phyloP scores from a whole-genome alignment of 2,888 invertebrate species.

The Blomia tropicalis region DNA sequence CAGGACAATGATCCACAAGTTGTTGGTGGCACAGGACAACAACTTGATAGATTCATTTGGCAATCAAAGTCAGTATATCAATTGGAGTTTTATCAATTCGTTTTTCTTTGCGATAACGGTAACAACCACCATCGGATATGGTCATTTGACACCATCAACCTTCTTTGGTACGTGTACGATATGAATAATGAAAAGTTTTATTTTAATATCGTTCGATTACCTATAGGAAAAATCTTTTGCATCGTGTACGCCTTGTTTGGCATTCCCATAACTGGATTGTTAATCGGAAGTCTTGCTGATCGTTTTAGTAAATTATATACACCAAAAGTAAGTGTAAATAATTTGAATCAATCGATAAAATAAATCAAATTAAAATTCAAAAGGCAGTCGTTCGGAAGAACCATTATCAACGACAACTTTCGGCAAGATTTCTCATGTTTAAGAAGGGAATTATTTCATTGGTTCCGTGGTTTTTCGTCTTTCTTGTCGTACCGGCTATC shows the following conservation, averaged over 20 bases:
- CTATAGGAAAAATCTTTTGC: conserved; percentile 62
- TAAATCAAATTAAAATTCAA: background rate
- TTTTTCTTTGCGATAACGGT: conserved; percentile 80
- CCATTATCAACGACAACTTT: conserved; percentile 15
- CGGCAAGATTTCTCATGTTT: conserved; percentile 18
- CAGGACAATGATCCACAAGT: conserved; percentile 25
- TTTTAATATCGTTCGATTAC: conserved; percentile 30
- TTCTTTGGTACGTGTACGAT: conserved; percentile 8
- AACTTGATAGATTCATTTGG: conserved; percentile 29
- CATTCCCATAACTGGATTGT: conserved; percentile 60
- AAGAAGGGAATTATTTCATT: conserved; percentile 48
- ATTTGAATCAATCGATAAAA: background rate
- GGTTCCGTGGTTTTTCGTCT: conserved; percentile 72
- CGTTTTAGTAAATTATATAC: conserved; percentile 44
- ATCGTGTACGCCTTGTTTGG: conserved; percentile 73
- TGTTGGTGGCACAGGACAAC: conserved; percentile 26
- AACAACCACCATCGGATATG: conserved; percentile 79
- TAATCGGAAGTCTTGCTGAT: conserved; percentile 61
- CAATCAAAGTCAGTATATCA: conserved; percentile 34
- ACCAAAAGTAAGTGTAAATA: conserved; percentile 21
- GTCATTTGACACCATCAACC: conserved; percentile 70
- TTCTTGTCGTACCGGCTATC: conserved; percentile 67
- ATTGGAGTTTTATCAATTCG: conserved; percentile 77
- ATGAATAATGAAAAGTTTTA: background rate
- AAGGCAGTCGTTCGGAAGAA: background rate